Base-by-base conservation (phyloP, 2,113 vertebrate species). In the Nyctereutes procyonoides region DNA sequence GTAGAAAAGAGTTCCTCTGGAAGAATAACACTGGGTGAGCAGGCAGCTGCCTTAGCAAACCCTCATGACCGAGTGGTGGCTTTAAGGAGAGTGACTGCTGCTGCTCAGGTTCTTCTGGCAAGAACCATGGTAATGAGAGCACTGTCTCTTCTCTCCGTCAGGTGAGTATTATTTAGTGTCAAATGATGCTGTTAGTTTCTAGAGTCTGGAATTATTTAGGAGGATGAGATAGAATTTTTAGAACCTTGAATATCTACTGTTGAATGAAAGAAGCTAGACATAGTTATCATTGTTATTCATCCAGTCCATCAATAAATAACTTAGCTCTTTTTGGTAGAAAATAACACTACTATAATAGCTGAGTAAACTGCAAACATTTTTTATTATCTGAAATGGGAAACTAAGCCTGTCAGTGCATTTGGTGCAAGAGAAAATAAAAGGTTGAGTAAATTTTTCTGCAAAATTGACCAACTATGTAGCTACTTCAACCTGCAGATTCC, bases 61-160 rank as follows among this genome's bases (percentile, higher is more conserved):
- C 99, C 99, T 2, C 99, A 99, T 0, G 99, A 99, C 98, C 99
- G 99, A 1, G 99, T 99, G 51, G 99, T 99, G 99, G 99, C 99
- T 15, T 98, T 99, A 51, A 99, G 99, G 97, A 99, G 99, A 98
- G 99, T 99, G 95, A 99, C 99, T 0, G 99, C 99, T 15, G 99
- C 99, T 0, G 99, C 99, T 10, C 99, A 99, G 97, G 99, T 99
- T 51, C 99, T 99, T 65, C 98, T 99, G 95, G 99, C 99, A 93
- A 98, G 99, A 97, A 99, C 99, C 20, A 99, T 99, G 99, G 99
- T 99, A 97, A 99, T 99, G 99, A 99, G 99, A 98, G 99, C 99
- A 0, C 99, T 99, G 80, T 99, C 99, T 0, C 99, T 99, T 56
- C 98, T 99, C n/a, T 99, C 99, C 22, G 99, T 99, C 98, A 99